Conservation (phyloP, 2,113 vertebrate species). For the Cinclus mexicanus region DNA sequence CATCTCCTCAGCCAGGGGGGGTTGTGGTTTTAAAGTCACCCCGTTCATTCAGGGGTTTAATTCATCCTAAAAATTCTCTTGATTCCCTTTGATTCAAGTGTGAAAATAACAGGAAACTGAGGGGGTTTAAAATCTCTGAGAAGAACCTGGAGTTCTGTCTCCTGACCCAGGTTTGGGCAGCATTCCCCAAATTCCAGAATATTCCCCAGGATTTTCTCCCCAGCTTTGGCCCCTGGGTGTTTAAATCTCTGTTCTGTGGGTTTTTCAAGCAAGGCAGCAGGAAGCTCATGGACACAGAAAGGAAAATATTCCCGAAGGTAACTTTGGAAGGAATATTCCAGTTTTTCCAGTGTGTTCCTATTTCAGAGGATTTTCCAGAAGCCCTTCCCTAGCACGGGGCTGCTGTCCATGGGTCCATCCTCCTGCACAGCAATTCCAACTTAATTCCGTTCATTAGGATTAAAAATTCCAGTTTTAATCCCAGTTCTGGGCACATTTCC, state of each 20-base stretch:
- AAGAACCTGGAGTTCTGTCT: not conserved
- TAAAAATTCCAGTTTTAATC: not conserved
- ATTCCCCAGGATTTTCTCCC: not conserved
- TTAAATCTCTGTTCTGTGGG: fast-evolving
- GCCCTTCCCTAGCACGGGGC: not conserved
- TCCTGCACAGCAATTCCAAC: not conserved
- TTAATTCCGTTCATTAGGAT: not conserved
- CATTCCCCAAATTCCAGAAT: not conserved
- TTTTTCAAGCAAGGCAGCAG: not conserved
- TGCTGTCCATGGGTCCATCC: not conserved
- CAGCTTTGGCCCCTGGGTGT: not conserved
- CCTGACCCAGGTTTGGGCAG: not conserved
- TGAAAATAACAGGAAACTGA: not conserved
- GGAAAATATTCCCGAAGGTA: not conserved
- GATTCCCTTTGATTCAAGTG: not conserved
- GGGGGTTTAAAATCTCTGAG: not conserved
- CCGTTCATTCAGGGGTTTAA: not conserved
- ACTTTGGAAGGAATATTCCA: not conserved
- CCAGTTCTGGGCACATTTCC: not conserved
- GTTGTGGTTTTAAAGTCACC: not conserved
- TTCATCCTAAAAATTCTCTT: not conserved
- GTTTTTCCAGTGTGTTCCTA: not conserved
- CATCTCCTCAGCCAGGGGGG: fast-evolving
- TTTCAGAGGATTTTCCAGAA: not conserved
- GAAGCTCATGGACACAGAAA: fast-evolving